A percentile compares a stretch with the other conserved stretches of the same genome.
Conservation (phyloP, 1,140 invertebrate genomes). For the Zeugodacus cucurbitae region DNA sequence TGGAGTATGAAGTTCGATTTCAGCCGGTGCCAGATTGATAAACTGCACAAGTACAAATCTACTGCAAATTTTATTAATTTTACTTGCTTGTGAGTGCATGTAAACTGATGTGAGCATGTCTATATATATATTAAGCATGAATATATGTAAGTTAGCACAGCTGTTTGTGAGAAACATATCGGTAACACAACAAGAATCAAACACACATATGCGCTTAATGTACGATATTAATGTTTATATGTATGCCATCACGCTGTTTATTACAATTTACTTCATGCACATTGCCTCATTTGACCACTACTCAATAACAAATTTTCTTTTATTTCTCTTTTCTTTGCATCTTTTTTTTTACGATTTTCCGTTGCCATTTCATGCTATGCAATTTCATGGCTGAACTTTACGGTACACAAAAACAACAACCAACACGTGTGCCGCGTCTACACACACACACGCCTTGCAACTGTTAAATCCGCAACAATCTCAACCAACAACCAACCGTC, state of each 20-base stretch:
- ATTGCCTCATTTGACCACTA: background rate
- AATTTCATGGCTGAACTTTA: conserved; percentile 26
- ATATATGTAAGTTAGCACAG: too few relatives aligned
- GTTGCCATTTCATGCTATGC: background rate
- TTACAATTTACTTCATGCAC: conserved; percentile 40
- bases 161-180: too few relatives aligned
- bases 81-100: too few relatives aligned
- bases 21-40: too few relatives aligned
- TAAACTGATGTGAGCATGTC: too few relatives aligned
- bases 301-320: background rate
- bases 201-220: too few relatives aligned
- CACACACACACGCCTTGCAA: background rate
- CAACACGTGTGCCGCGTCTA: background rate
- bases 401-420: background rate
- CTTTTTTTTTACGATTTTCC: background rate
- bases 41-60: too few relatives aligned
- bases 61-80: too few relatives aligned
- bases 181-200: too few relatives aligned
- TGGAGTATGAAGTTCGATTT: too few relatives aligned
- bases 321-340: background rate
- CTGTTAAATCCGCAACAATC: background rate
- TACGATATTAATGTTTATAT: background rate
- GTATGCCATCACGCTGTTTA: conserved; percentile 31
- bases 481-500: background rate
- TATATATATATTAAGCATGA: too few relatives aligned